Evolutionary conservation across 2,888 invertebrate species (phyloP).

Genomic region (Pyralis farinalis): DNA sequence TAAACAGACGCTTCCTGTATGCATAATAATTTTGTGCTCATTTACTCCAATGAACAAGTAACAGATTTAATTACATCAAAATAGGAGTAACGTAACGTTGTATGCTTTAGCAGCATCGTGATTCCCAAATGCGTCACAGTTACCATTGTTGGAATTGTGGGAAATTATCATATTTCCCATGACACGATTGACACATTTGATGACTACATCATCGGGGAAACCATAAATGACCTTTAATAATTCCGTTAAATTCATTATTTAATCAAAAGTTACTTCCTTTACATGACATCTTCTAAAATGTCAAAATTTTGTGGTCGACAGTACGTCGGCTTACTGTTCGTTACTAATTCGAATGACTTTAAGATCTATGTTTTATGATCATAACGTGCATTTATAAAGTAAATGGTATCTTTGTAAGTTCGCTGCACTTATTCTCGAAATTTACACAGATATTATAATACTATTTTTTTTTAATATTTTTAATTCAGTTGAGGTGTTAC

Average conservation of each 20-base stretch:
- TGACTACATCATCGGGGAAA: neutral
- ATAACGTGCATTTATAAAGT: too few species aligned
- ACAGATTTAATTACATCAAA: neutral
- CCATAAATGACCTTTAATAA: neutral
- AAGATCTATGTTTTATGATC: too few species aligned
- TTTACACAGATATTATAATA: too few species aligned
- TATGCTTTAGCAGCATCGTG: neutral
- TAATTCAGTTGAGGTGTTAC: too few species aligned
- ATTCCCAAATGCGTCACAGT: neutral
- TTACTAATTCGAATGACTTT: too few species aligned
- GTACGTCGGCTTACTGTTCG: too few species aligned
- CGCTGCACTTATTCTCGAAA: too few species aligned
- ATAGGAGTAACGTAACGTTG: neutral
- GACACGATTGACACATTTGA: too few species aligned
- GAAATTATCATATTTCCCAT: neutral
- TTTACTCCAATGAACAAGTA: neutral
- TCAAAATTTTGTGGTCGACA: too few species aligned
- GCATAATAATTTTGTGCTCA: slow-evolving; percentile 1
- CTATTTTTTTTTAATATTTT: too few species aligned
- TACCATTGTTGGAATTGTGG: neutral
- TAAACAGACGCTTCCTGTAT: neutral
- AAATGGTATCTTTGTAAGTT: too few species aligned
- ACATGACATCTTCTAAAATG: too few species aligned
- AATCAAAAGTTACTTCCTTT: neutral
- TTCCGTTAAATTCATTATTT: neutral